Percentiles rank a stretch among this genome's conserved stretches.
These are phyloP conservation scores for Sebastolobus altivelis DNA, from an alignment of 2,797 vertebrate genomes.

Conservation along the genomic window DNA sequence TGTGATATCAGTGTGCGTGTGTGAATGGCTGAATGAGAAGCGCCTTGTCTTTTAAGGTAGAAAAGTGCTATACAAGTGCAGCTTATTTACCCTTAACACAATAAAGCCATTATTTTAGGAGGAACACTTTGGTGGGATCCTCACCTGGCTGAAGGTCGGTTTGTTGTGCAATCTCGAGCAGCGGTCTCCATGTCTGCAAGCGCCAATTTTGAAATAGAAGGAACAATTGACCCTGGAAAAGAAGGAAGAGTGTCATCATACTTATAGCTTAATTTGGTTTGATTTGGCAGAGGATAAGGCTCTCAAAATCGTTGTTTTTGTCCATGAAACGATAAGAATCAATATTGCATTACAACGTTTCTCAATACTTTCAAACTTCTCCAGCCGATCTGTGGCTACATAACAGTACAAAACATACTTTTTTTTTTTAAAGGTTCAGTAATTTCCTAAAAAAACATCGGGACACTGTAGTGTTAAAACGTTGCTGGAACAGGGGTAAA, in stretches of 20 bases:
- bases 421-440: not conserved
- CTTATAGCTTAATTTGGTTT: not conserved
- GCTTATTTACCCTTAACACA: not conserved
- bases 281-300: not conserved
- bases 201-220: slow-evolving; percentile 99
- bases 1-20: not conserved
- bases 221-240: slow-evolving; percentile 94
- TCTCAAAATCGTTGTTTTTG: not conserved
- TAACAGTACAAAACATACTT: not conserved
- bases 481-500: too few species aligned
- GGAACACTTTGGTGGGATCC: slow-evolving; percentile 55
- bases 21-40: not conserved
- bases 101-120: too few species aligned
- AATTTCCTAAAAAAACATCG: not conserved
- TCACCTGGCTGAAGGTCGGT: slow-evolving; percentile 99
- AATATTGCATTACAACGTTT: not conserved
- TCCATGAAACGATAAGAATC: not conserved
- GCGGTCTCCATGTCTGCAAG: slow-evolving; percentile 97
- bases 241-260: not conserved
- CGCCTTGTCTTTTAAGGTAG: not conserved
- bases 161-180: slow-evolving; percentile 99
- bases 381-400: not conserved
- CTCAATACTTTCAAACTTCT: not conserved
- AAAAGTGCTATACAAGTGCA: too few species aligned
- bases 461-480: too few species aligned